Evolutionary conservation across 2,797 vertebrate species (phyloP).

Genomic region (Falco biarmicus): DNA sequence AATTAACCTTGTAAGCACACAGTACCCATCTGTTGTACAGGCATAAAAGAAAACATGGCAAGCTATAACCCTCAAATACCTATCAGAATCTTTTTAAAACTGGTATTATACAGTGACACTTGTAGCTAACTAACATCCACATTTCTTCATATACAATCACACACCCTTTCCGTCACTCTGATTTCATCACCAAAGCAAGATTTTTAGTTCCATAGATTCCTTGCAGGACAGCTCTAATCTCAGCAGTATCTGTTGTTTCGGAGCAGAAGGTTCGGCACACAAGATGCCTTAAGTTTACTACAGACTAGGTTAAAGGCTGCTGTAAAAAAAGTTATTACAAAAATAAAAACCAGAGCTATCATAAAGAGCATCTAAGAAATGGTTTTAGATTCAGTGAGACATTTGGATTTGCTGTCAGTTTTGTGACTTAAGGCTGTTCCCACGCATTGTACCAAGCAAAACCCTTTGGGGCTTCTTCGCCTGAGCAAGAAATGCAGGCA

Average conservation of each 20-base stretch:
- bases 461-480: neutral
- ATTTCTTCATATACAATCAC: neutral
- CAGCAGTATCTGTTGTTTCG: neutral
- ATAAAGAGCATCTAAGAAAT: neutral
- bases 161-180: neutral
- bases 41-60: neutral
- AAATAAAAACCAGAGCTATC: neutral
- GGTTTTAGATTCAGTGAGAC: neutral
- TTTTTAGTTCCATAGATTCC: neutral
- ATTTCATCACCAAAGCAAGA: neutral
- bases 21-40: neutral
- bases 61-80: neutral
- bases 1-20: neutral
- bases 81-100: neutral
- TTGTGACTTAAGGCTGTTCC: conserved; percentile 15
- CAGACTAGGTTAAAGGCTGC: neutral
- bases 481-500: rapidly evolving
- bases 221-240: neutral
- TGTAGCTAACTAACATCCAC: neutral
- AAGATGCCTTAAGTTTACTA: neutral
- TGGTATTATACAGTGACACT: neutral
- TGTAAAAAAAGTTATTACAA: conserved; percentile 2
- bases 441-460: neutral
- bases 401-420: conserved; percentile 3
- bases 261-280: rapidly evolving